Base-by-base conservation (phyloP, 2,888 invertebrate genomes). In the Cylloceria caligata region DNA sequence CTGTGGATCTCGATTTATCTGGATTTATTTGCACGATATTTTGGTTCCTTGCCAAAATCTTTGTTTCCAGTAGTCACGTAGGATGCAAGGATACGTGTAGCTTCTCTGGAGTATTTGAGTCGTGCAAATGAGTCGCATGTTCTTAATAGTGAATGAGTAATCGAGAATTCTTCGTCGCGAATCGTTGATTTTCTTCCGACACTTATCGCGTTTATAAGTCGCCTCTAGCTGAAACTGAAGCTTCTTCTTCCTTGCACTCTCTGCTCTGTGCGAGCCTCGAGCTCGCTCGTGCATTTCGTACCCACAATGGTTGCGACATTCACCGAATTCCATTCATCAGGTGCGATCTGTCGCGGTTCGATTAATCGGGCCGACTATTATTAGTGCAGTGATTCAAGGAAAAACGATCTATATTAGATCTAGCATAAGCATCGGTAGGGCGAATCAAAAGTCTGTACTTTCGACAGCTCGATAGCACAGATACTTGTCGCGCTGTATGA, bases 371-470 rank as follows among this genome's bases (percentile, higher is more conserved):
- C 65, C 86, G 71, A 55, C 80, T 86, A 86, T 88, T 88, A 89
- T 89, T 90, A 90, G 84, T 82, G 69, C 62, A 78, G 84, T 86
- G 88, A 90, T 89, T 90, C 90, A 88, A 89, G 87, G 87, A 86
- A 89, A 89, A 84, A 74, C 84, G 75, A 88, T 87, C 83, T 83
- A 83, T 75, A 83, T 72, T 49, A 42, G 68, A 76, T 83, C 68
- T 72, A 68, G 49, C 42, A n/a, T 60, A 21, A 60, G 60, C 47
- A 65, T 42, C 52, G 47, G 65, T 71, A 30, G 65, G 42, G 76
- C 75, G 72, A 67, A 74, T 55, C 55, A 13, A 30, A 13, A 30
- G 34, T 9, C 76, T 74, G 45, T 67, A 39, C 74, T 79, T 82
- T 71, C 81, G 81, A 78, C 57, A 78, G 73, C 65, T 67, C 49